Evolutionary conservation across 1,140 invertebrate species (phyloP), one percentile per base, ranked within the genome.

Genomic region (Bilobella aurantiaca): DNA sequence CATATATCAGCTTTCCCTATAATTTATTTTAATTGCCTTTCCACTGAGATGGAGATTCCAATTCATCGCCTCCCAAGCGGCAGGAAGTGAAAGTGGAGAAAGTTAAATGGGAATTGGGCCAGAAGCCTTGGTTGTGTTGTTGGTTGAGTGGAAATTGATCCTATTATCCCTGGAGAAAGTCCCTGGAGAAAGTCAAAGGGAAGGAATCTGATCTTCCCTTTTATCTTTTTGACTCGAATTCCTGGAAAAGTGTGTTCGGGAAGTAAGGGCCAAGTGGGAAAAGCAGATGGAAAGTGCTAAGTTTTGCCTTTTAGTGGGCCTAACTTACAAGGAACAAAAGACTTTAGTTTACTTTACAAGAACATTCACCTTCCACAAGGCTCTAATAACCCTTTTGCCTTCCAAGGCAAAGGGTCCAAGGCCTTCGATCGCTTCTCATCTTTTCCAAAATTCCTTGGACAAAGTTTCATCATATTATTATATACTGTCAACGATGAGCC

Each of bases 21-120:
- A 53, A 53, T 53, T 53, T 53, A 53, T 53, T 53, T 53, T 53
- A 53, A 53, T 53, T 53, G 49, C 14, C 25, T 53, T 53, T 53
- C 49, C 23, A 23, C 14, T 23, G 8, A 53, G 14, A n/a, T 53
- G 49, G 49, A 53, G 49, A 53, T 42, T 18, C 34, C 34, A 42
- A n/a, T n/a, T n/a, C n/a, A n/a, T n/a, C n/a, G n/a, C n/a, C n/a
- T 42, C 34, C 8, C 8, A 42, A 18, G 34, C 8, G 34, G 18
- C 34, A 12, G 8, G 8, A 8, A 18, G 14, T 53, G 8, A 23
- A 16, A 23, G 5, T 53, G 5, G 25, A 23, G 49, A 53, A 3
- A 23, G 49, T 12, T n/a, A n/a, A n/a, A 5, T 53, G 49, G 49
- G 49, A 53, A 53, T 53, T 16, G 49, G 12, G 23, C 12, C 8